Conservation (phyloP, 2,113 vertebrate genomes). For the Microcebus jonahi region DNA sequence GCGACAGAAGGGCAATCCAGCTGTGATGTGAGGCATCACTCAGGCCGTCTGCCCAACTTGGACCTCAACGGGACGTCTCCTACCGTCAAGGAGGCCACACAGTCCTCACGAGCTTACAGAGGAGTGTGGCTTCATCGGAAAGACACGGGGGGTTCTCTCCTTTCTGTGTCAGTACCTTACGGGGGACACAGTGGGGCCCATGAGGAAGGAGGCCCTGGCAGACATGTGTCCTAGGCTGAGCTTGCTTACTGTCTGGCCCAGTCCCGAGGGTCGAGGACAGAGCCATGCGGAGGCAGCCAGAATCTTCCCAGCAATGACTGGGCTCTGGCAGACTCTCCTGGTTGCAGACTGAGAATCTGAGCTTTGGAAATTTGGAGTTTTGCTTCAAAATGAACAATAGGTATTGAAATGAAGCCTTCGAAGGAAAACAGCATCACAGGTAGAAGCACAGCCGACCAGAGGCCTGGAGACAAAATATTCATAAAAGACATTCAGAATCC, state of each 20-base stretch:
- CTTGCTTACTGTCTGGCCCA: background rate
- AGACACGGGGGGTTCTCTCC: background rate
- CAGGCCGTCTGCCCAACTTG: rapidly evolving
- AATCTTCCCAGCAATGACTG: background rate
- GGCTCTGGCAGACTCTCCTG: background rate
- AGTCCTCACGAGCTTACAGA: background rate
- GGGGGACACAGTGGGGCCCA: background rate
- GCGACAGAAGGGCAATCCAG: too few species aligned
- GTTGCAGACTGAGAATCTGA: background rate
- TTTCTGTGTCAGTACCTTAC: background rate
- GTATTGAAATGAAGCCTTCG: background rate
- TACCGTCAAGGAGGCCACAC: rapidly evolving
- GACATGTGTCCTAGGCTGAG: rapidly evolving
- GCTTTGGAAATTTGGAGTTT: background rate
- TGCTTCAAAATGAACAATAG: background rate
- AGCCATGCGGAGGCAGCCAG: rapidly evolving
- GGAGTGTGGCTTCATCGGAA: background rate
- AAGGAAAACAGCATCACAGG: background rate
- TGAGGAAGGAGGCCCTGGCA: background rate
- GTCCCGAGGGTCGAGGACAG: background rate
- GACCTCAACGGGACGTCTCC: background rate
- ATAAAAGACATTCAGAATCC: background rate
- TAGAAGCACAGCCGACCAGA: background rate
- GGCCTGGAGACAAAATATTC: background rate
- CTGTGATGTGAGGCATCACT: rapidly evolving